These are phyloP conservation scores for Danio rerio DNA, from an alignment of 2,113 vertebrate genomes.

Conservation along the genomic window DNA sequence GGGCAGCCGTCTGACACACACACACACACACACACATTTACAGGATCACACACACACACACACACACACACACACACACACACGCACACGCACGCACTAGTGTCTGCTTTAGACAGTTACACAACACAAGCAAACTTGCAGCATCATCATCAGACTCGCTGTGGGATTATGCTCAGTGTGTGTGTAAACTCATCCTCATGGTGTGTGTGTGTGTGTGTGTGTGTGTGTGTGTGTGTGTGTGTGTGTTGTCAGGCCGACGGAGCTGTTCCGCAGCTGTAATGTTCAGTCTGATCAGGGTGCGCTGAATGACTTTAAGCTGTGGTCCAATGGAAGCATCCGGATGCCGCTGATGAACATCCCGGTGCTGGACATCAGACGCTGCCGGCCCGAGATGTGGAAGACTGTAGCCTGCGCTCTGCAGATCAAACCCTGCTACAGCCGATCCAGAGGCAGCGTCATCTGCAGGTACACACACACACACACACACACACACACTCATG, in stretches of 20 bases:
- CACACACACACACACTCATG: background rate
- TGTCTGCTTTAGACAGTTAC: no score
- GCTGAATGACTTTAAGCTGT: slow-evolving; percentile 96
- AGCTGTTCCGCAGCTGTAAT: slow-evolving; percentile 97
- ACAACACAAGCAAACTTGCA: no score
- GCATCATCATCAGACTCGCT: no score
- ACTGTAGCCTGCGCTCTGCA: slow-evolving; percentile 94
- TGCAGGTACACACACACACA: slow-evolving; percentile 85
- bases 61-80: no score
- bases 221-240: no score
- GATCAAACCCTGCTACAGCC: slow-evolving; percentile 97
- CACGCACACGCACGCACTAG: no score
- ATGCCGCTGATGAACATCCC: slow-evolving; percentile 99
- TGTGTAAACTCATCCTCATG: no score
- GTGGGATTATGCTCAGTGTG: no score
- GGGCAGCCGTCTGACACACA: no score
- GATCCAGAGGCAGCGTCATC: slow-evolving; percentile 92
- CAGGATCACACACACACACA: no score
- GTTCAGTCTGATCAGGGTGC: slow-evolving; percentile 97
- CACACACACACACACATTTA: no score
- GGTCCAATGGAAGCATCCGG: slow-evolving; percentile 97
- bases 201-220: background rate
- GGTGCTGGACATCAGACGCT: slow-evolving; percentile 94
- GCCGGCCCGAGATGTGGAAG: slow-evolving; percentile 96
- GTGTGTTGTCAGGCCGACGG: slow-evolving; percentile 85